phyloP scores from a whole-genome alignment of 2,888 invertebrate species.

The Polyommatus icarus region DNA sequence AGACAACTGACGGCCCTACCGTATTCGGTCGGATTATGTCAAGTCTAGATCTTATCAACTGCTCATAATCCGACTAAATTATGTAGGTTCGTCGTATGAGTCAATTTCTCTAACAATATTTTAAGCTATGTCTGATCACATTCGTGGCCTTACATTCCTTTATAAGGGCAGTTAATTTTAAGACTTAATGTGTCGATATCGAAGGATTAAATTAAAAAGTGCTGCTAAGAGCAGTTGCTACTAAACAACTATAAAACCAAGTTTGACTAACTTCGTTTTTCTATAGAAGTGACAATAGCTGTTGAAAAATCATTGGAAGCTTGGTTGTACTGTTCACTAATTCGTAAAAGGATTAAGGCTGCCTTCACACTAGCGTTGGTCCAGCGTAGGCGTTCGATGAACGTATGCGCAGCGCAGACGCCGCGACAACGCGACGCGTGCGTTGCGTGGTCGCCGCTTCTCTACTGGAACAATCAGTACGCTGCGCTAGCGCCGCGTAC shows the following conservation, averaged over 20 bases:
- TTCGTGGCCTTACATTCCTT: slow-evolving; percentile 27
- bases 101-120: not conserved
- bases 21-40: not conserved
- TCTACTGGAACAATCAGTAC: too few species aligned
- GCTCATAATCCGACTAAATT: not conserved
- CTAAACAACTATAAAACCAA: not conserved
- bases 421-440: too few species aligned
- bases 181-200: not conserved
- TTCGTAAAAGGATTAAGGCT: too few species aligned
- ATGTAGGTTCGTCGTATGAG: not conserved
- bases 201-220: not conserved
- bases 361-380: too few species aligned
- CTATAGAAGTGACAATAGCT: not conserved
- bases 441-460: too few species aligned
- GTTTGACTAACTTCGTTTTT: not conserved
- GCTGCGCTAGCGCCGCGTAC: too few species aligned
- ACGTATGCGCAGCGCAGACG: too few species aligned
- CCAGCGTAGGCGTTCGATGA: too few species aligned
- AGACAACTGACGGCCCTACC: not conserved
- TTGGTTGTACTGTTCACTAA: not conserved
- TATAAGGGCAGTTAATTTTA: slow-evolving; percentile 1
- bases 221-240: not conserved
- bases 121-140: slow-evolving; percentile 7
- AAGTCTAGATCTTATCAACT: not conserved
- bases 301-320: not conserved